Base-by-base conservation (phyloP, 2,113 vertebrate genomes). In the Bambusicola thoracicus region DNA sequence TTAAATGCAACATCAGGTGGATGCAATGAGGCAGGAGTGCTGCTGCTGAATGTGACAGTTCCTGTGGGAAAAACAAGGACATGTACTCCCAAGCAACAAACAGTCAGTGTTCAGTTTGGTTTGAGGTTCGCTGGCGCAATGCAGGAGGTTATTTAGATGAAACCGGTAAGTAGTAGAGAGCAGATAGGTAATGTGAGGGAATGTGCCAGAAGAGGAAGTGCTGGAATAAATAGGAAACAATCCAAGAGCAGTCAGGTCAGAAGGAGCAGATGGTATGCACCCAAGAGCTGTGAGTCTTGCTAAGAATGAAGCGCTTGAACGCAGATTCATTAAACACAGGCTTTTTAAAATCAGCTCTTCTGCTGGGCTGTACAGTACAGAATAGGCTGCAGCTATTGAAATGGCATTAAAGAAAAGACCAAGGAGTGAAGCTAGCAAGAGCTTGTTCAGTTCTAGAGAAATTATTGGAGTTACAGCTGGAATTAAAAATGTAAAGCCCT, bases 231-330 rank as follows among this genome's bases (percentile, higher is more conserved):
- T 59, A 40, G 83, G 85, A 88, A 83, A 67, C 85, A 70, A 46
- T 90, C 72, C 90, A 92, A 63, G 82, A 78, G 65, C 59, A 34
- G 55, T 17, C 22, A 1, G 55, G 80, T 93, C 82, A 59, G 88
- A 62, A n/a, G 10, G 82, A 95, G 80, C 96, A 96, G 96, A 96
- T 96, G 96, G 92, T 85, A 14, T 68, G 56, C 69, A 65, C 95
- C 85, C 6, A 4, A 88, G 93, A 73, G 87, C 58, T 83, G 87
- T 1, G 40, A 43, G 51, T 78, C 68, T 92, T 70, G 90, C 61
- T 81, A 75, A 81, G 93, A 58, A 65, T 83, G 68, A 70, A 83
- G 65, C 40, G 90, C 77, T 67, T 59, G 76, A 81, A 63, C 34
- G 32, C 48, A 87, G 61, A 91, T 88, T 93, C 85, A 32, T 91